Evolutionary conservation across 2,888 invertebrate species (phyloP).

Genomic region (Chrysolina oricalcia): DNA sequence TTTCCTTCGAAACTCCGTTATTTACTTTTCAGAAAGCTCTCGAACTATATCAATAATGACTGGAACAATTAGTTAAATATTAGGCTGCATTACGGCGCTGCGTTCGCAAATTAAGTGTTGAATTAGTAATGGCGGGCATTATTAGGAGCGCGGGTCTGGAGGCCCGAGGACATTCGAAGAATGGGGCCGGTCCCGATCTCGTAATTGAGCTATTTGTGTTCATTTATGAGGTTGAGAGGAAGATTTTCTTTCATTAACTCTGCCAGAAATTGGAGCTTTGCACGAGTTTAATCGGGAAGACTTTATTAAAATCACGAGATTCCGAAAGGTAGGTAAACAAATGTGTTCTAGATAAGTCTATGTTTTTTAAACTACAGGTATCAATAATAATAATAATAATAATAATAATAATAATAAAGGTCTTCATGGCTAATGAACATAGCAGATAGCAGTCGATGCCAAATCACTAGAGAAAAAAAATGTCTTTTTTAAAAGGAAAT

Average conservation of each 20-base stretch:
- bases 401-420: no score
- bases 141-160: conserved; percentile 38
- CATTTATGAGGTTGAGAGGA: conserved; percentile 31
- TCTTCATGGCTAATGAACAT: no score
- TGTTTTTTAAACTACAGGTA: no score
- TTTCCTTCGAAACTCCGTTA: background rate
- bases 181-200: conserved; percentile 19
- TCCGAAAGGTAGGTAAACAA: background rate
- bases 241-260: background rate
- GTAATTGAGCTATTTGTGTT: conserved; percentile 44
- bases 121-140: conserved; percentile 63
- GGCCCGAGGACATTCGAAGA: conserved; percentile 33
- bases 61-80: conserved; percentile 72
- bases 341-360: no score
- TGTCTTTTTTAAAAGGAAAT: no score
- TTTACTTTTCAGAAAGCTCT: conserved; percentile 31
- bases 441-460: no score
- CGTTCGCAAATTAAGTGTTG: conserved; percentile 68
- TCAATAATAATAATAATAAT: no score
- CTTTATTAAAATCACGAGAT: background rate
- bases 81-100: conserved; percentile 69
- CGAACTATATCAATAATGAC: conserved; percentile 68
- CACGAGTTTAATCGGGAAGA: background rate
- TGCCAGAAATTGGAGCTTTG: background rate
- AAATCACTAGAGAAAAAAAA: no score